phyloP scores from a whole-genome alignment of 35 echinoderm and acorn worm genomes.

The Diadema setosum region DNA sequence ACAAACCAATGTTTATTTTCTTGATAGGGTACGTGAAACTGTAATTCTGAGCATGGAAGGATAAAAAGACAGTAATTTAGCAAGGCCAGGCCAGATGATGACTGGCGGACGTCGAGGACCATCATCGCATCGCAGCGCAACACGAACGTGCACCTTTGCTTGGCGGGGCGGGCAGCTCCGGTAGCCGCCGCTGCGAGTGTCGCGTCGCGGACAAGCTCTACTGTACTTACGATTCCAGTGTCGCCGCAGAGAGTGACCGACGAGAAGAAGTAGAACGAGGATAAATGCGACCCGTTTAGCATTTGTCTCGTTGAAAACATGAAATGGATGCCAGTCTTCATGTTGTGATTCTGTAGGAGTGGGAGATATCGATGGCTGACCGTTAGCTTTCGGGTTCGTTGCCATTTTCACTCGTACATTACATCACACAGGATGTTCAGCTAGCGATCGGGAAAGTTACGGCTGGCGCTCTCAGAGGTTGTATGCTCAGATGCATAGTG shows the following conservation, averaged over 20 bases:
- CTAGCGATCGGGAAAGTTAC: too few relatives aligned
- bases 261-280: neutral
- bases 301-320: neutral
- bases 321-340: neutral
- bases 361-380: too few relatives aligned
- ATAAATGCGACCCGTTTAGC: neutral
- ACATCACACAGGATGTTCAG: too few relatives aligned
- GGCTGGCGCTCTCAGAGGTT: too few relatives aligned
- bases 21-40: neutral
- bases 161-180: neutral
- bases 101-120: neutral
- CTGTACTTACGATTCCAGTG: neutral
- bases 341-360: neutral
- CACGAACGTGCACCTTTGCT: neutral
- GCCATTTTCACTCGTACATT: too few relatives aligned
- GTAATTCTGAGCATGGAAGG: neutral
- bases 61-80: neutral
- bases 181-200: neutral
- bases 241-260: neutral
- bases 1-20: neutral
- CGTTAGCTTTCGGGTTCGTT: too few relatives aligned
- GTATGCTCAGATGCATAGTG: too few relatives aligned
- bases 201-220: neutral
- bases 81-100: neutral
- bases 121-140: neutral